These are phyloP conservation scores for Amphibalanus amphitrite DNA, from an alignment of 1,140 invertebrate species.

Conservation along the genomic window DNA sequence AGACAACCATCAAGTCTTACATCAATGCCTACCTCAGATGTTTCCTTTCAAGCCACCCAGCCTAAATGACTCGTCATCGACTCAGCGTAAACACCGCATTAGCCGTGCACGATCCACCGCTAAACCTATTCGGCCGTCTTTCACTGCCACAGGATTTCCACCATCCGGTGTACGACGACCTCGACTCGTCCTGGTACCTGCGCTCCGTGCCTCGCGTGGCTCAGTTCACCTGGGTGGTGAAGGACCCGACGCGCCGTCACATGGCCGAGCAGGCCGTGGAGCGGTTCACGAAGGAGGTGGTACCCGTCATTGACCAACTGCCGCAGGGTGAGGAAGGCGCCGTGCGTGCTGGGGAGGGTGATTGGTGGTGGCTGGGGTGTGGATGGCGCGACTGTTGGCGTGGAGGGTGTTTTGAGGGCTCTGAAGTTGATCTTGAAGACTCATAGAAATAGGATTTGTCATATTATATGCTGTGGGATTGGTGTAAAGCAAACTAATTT, in stretches of 20 bases:
- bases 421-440: too few relatives aligned
- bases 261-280: constrained; percentile 44
- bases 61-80: not conserved
- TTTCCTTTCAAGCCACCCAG: not conserved
- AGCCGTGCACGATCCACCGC: constrained; percentile 1
- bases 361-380: too few relatives aligned
- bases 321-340: constrained; percentile 31
- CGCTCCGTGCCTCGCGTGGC: constrained; percentile 42
- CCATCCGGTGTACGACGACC: constrained; percentile 43
- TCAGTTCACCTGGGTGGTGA: constrained; percentile 47
- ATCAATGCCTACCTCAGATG: not conserved
- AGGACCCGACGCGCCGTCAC: constrained; percentile 35
- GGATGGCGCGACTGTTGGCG: too few relatives aligned
- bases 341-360: too few relatives aligned
- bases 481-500: too few relatives aligned
- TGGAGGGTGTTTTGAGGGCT: too few relatives aligned
- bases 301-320: constrained; percentile 35
- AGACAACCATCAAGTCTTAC: not conserved
- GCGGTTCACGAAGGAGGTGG: constrained; percentile 43
- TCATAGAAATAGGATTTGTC: too few relatives aligned
- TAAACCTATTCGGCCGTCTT: constrained; percentile 4
- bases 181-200: constrained; percentile 53
- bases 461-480: too few relatives aligned
- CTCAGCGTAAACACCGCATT: not conserved
- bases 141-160: constrained; percentile 40